Evolutionary conservation across 1,140 invertebrate genomes (phyloP), one percentile per base, ranked within the genome.

Genomic region (Tetraneura akinire): DNA sequence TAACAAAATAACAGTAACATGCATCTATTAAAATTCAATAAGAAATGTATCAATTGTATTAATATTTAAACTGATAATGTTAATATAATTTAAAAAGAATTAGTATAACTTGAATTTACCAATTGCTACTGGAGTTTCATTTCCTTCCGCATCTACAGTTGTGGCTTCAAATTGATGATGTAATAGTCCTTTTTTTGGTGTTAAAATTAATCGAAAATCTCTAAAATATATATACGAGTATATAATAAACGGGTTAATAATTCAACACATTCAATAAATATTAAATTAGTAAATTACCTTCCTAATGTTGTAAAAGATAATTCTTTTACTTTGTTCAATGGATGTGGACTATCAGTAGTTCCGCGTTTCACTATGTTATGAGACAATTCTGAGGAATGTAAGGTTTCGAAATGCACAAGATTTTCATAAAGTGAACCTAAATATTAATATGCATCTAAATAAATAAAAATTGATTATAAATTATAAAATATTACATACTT

Each of bases 101-200:
- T n/a, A n/a, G n/a, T 47, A 45, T 45, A 45, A 66, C 47, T 47
- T 37, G 2, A 37, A 85, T 85, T 86, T 89, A 94, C 93, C 92
- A 85, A 96, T 88, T 87, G 92, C 91, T 49, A 96, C 87, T 42
- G 92, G 91, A 81, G 91, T 93, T 87, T 96, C 93, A 84, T 92
- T 90, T 26, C 94, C 94, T 89, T 94, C 90, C 8, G 88, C 91
- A 88, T 94, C 92, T 18, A 96, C 90, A 83, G 92, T 89, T 85
- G 93, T 95, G 2, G 94, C 94, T 86, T 94, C 93, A 85, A 96
- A 96, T 84, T 95, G 93, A 4, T 93, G 93, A 87, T 96, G 94
- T 80, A 96, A 87, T 6, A 96, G 91, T 82, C 91, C 92, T 85
- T 90, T 91, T 83, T 92, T 91, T 5, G 94, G 94, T 83, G 94